Base-by-base conservation (phyloP, 2,113 vertebrate genomes). In the Sinocyclocheilus anshuiensis region DNA sequence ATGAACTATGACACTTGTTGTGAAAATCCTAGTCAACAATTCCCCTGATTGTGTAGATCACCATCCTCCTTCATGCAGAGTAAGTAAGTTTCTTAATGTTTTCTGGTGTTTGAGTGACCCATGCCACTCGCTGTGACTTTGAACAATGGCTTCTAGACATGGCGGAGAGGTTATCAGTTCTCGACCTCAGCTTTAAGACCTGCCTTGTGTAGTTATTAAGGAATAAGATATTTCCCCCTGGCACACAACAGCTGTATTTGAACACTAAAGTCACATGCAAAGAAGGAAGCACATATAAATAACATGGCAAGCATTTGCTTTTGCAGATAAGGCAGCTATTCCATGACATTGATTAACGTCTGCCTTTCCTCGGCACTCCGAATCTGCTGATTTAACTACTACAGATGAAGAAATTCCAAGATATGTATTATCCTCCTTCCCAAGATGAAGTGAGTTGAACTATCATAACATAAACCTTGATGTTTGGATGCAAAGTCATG, bases 121-220 rank as follows among this genome's bases (percentile, higher is more conserved):
- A 86, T 69, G 33, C 76, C 84, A 90, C 91, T 91, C 86, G 81
- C 86, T 83, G 80, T 86, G 90, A 87, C 86, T 89, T 90, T 92
- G 92, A 93, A 91, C 92, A 92, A 94, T 89, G 87, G 85, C 90
- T 86, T 84, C 81, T 65, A 86, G 89, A 84, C 90, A 78, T 88
- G 87, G 87, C 89, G 61, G 88, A n/a, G 89, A 87, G 93, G 93
- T 94, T 94, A 94, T 94, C 94, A 87, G 90, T 88, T 36, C 16
- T 89, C 88, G 88, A 90, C 91, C 92, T 81, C 81, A 33, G 89
- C 86, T 86, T 86, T 82, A 90, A 91, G 92, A 90, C 86, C 88
- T 82, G 77, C 89, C 92, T 91, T 91, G 88, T 91, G 87, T 91
- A 92, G 90, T 92, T 91, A 90, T 92, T 81, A 81, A 71, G 82